Evolutionary conservation across 2,797 vertebrate species (phyloP), one percentile per base, ranked within the genome.

Genomic region (Crenuchus spilurus): DNA sequence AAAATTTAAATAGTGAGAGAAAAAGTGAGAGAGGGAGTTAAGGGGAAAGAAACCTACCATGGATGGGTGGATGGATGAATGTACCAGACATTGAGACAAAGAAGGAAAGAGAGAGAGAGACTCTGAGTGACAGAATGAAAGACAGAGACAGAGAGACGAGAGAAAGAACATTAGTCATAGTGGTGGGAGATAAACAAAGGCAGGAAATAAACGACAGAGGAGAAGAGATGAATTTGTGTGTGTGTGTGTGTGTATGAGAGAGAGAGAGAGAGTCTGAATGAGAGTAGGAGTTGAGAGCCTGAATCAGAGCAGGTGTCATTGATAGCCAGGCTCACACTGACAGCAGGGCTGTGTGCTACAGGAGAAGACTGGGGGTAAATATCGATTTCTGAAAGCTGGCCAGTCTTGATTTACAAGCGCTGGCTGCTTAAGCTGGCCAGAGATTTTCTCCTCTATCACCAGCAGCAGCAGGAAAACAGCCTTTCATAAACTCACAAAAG

Each of bases 351-450:
- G 41, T n/a, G 49, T 24, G 49, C 33, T 68, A 61, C 72, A 66
- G 61, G 70, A 74, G 18, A 66, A 60, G 58, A 48, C 67, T 44
- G 31, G 20, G n/a, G 48, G 54, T 69, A 60, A 71, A 73, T 64
- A 80, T 83, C 14, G 78, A 85, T 82, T 79, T 51, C 14, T 77
- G 60, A 66, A 58, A 73, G 41, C 49, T 44, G 58, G 44, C 57
- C 80, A 48, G 54, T 10, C 64, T 76, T 77, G 62, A 77, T 80
- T 83, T 79, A 72, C 78, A 72, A 72, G 54, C 63, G 20, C 37
- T 35, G 67, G 44, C 41, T 60, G 46, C 52, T 75, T 69, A 70
- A 52, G 57, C 63, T 51, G 51, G 37, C 35, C 24, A 20, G 46
- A 60, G 55, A 60, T 64, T 65, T 69, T 63, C 48, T 73, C 60